These are phyloP conservation scores for Ischnus inquisitorius DNA, from an alignment of 2,888 invertebrate genomes.

Conservation along the genomic window DNA sequence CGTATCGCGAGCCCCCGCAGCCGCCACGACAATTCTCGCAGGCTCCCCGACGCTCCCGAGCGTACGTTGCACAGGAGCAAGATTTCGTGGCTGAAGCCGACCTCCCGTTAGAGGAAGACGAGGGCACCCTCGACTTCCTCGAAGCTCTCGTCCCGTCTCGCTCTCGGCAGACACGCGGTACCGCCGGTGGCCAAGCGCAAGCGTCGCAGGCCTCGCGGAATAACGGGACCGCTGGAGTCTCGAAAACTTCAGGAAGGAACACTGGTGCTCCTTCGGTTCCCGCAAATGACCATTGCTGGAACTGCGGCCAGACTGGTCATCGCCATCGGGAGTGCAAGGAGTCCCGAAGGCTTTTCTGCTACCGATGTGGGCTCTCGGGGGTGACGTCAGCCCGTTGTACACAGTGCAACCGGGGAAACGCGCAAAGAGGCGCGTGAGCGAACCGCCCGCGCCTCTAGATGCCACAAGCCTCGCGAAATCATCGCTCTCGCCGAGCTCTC, in stretches of 20 bases:
- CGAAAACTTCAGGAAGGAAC: too few species aligned
- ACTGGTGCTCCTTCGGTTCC: too few species aligned
- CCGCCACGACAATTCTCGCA: too few species aligned
- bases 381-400: background rate
- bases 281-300: background rate
- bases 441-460: too few species aligned
- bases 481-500: too few species aligned
- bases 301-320: background rate
- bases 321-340: background rate
- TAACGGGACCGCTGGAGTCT: slow-evolving; percentile 1
- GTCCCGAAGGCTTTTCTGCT: background rate
- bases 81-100: too few species aligned
- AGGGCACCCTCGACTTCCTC: too few species aligned
- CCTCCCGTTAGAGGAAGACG: too few species aligned
- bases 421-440: background rate
- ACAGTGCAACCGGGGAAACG: background rate
- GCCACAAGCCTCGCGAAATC: too few species aligned
- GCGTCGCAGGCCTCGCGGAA: background rate
- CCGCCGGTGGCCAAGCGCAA: rapidly evolving
- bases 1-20: background rate
- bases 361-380: slow-evolving; percentile 18
- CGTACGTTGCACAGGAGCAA: background rate
- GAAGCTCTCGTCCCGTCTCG: too few species aligned
- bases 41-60: background rate
- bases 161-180: too few species aligned